phyloP scores from a whole-genome alignment of 2,888 invertebrate species.

The Netelia melanura region DNA sequence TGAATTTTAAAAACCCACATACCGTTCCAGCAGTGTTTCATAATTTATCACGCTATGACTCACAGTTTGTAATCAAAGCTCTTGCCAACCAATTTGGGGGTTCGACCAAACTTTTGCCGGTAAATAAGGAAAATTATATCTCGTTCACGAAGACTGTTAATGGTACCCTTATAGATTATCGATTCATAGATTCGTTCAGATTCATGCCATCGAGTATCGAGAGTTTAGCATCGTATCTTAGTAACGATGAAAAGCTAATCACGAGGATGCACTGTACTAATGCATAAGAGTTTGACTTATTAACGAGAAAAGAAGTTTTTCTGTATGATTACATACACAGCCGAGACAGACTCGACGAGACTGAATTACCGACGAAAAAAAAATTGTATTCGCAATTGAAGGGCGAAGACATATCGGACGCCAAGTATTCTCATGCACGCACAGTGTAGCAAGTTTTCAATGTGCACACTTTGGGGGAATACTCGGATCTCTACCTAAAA shows the following conservation, averaged over 20 bases:
- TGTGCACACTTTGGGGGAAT: too few relatives aligned
- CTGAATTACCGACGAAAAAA: too few relatives aligned
- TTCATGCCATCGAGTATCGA: conserved; percentile 76
- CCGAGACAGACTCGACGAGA: too few relatives aligned
- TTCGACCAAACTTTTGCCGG: conserved; percentile 70
- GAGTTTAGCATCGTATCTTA: neutral
- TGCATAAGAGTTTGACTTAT: too few relatives aligned
- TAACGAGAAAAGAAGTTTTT: too few relatives aligned
- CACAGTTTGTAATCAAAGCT: conserved; percentile 19
- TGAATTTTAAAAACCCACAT: conserved; percentile 60
- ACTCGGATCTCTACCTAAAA: too few relatives aligned
- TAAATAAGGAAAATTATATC: conserved; percentile 77
- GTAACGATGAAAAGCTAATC: neutral
- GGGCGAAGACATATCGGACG: too few relatives aligned
- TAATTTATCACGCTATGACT: conserved; percentile 71
- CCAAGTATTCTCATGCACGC: too few relatives aligned
- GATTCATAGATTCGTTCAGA: conserved; percentile 76
- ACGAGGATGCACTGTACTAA: too few relatives aligned
- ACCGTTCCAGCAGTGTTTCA: conserved; percentile 70
- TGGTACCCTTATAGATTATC: conserved; percentile 54
- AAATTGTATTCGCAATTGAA: too few relatives aligned
- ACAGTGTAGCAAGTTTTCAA: too few relatives aligned
- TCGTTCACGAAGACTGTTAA: conserved; percentile 73
- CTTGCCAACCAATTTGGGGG: neutral
- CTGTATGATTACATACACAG: too few relatives aligned